Evolutionary conservation across 2,113 vertebrate species (phyloP).

Genomic region (Phalacrocorax brasilianus): DNA sequence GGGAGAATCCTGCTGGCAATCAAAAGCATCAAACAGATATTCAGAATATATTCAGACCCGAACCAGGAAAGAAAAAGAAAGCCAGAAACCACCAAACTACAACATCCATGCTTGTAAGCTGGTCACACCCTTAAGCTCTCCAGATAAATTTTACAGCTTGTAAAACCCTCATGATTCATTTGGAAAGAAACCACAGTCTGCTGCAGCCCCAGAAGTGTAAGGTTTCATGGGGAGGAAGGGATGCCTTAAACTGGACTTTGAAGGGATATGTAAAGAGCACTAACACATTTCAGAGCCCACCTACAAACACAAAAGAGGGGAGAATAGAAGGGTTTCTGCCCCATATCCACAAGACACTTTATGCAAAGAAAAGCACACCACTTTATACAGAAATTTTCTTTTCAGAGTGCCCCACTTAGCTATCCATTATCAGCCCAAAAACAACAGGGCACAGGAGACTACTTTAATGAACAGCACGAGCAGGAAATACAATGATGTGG

Average conservation of each 20-base stretch:
- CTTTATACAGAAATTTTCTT: neutral
- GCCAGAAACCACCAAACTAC: neutral
- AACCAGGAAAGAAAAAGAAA: neutral
- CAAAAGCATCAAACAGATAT: neutral
- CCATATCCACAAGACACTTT: neutral
- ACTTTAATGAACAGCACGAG: neutral
- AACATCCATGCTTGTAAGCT: neutral
- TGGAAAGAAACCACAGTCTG: constrained; percentile 14
- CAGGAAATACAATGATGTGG: neutral
- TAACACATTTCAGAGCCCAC: neutral
- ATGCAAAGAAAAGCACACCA: neutral
- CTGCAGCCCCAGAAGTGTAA: neutral
- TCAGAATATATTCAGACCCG: neutral
- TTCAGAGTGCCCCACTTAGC: neutral
- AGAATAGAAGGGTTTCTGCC: neutral
- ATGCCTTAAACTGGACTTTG: neutral
- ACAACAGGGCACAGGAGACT: constrained; percentile 19
- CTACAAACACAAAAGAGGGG: neutral
- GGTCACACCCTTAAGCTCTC: constrained; percentile 39
- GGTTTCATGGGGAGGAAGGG: neutral
- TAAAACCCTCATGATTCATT: constrained; percentile 19
- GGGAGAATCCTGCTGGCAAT: neutral
- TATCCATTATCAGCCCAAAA: neutral
- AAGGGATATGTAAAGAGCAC: neutral
- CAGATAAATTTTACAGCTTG: constrained; percentile 25